Conservation (phyloP, 2,797 vertebrate genomes). For the Chelon labrosus region DNA sequence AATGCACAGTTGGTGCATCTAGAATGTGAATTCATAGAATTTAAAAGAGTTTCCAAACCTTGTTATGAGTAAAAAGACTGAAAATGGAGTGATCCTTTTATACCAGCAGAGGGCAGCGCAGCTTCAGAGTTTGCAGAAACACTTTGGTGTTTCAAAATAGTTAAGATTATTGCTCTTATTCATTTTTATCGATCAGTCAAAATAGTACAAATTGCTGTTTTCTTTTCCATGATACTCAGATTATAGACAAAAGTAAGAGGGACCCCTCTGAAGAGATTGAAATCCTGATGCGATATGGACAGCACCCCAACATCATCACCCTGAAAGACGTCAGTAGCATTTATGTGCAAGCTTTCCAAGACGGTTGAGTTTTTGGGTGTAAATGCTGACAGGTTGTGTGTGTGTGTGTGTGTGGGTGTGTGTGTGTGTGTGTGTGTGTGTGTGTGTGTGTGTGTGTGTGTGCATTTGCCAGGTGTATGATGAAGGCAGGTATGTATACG, state of each 20-base stretch:
- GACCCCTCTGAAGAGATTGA: conserved; percentile 98
- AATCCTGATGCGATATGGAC: conserved; percentile 96
- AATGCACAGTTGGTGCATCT: neutral
- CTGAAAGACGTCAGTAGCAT: conserved; percentile 92
- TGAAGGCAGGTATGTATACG: conserved; percentile 93
- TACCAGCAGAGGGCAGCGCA: conserved; percentile 79
- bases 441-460: conserved; percentile 22
- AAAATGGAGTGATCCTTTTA: no score
- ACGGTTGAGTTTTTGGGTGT: neutral
- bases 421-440: conserved; percentile 25
- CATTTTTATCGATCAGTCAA: neutral
- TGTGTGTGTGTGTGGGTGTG: no score
- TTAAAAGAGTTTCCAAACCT: neutral
- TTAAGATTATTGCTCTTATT: neutral
- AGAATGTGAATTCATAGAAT: neutral
- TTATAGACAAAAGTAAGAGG: conserved; percentile 98
- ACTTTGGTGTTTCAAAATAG: neutral
- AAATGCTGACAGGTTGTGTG: conserved; percentile 13
- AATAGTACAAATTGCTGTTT: neutral
- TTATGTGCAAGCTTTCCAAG: neutral
- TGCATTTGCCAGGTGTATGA: conserved; percentile 90
- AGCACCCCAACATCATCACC: conserved; percentile 98
- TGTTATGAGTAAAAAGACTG: neutral
- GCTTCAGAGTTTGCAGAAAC: neutral
- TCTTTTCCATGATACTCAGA: conserved; percentile 77